Evolutionary conservation across 2,888 invertebrate species (phyloP).

Genomic region (Erebia aethiops): DNA sequence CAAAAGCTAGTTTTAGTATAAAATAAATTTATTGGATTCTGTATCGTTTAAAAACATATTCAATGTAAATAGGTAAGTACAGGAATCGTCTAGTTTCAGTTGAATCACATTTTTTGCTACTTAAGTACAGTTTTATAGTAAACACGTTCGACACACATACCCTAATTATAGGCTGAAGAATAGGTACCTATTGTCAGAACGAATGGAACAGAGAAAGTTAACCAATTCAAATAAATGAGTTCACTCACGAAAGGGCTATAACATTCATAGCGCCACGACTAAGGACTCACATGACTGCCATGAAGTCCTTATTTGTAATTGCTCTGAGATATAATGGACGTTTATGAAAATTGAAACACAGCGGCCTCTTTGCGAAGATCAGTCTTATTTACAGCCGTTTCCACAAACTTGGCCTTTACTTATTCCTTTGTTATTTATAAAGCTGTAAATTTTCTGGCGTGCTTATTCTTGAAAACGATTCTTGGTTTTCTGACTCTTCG

Average conservation of each 20-base stretch:
- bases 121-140: too few relatives aligned
- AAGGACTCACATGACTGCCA: neutral
- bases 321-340: slow-evolving; percentile 20
- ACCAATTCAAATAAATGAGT: neutral
- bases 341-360: slow-evolving; percentile 30
- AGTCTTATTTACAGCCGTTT: slow-evolving; percentile 56
- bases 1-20: too few relatives aligned
- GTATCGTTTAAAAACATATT: too few relatives aligned
- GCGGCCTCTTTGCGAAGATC: slow-evolving; percentile 32
- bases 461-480: slow-evolving; percentile 6
- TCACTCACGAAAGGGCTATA: neutral
- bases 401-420: slow-evolving; percentile 47
- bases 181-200: neutral
- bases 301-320: slow-evolving; percentile 14
- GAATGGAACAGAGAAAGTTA: neutral
- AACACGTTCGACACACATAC: too few relatives aligned
- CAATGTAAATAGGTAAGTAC: too few relatives aligned
- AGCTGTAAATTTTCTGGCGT: slow-evolving; percentile 69
- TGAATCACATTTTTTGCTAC: too few relatives aligned
- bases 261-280: slow-evolving; percentile 1
- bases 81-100: too few relatives aligned
- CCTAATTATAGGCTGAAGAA: too few relatives aligned
- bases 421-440: slow-evolving; percentile 61
- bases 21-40: too few relatives aligned
- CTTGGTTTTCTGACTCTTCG: neutral